Evolutionary conservation across 2,797 vertebrate genomes (phyloP).

Genomic region (Iguana delicatissima): DNA sequence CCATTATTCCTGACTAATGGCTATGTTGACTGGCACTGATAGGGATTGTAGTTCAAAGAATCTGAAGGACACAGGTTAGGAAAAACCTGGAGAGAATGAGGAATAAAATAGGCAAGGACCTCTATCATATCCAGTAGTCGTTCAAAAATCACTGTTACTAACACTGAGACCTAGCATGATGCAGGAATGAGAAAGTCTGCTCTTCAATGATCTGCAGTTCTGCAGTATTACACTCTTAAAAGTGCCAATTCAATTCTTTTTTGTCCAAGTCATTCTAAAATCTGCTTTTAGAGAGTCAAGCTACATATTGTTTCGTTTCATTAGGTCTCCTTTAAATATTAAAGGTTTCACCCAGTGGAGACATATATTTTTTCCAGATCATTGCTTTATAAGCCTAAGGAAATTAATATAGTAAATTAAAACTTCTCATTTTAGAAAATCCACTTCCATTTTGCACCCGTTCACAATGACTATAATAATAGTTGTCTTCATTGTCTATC

Average conservation of each 20-base stretch:
- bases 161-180: neutral
- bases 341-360: slow-evolving; percentile 38
- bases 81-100: neutral
- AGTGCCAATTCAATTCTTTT: neutral
- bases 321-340: neutral
- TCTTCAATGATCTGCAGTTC: neutral
- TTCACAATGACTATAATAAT: neutral
- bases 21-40: neutral
- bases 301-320: neutral
- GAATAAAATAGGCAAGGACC: neutral
- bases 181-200: neutral
- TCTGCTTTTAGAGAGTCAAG: neutral
- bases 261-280: neutral
- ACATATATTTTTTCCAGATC: slow-evolving; percentile 14
- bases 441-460: neutral
- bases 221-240: neutral
- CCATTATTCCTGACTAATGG: neutral
- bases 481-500: slow-evolving; percentile 17
- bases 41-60: neutral
- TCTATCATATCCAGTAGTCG: rapidly evolving
- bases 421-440: neutral
- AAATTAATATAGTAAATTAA: slow-evolving; percentile 26
- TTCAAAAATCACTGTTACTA: neutral
- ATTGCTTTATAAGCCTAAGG: slow-evolving; percentile 46
- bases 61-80: neutral